Percentiles rank a stretch among this genome's conserved stretches.
Conservation (phyloP, 2,797 vertebrate species). For the Margarornis squamiger region DNA sequence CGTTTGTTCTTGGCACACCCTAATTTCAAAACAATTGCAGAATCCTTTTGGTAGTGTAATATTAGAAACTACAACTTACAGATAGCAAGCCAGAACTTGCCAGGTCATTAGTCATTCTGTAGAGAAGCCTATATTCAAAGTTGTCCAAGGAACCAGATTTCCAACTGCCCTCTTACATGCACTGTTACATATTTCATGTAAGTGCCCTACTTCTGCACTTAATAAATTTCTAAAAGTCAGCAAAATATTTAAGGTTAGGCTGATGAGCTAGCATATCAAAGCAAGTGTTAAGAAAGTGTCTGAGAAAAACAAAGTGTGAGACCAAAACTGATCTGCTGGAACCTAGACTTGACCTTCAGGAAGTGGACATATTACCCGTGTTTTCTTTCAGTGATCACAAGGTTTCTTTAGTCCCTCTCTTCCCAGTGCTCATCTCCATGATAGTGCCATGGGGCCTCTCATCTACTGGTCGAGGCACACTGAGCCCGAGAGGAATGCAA, state of each 20-base stretch:
- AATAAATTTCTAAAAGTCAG: not conserved
- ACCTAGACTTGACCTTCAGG: not conserved
- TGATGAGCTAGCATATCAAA: not conserved
- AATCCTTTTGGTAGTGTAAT: not conserved
- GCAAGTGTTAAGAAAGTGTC: not conserved
- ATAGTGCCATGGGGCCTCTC: not conserved
- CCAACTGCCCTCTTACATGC: not conserved
- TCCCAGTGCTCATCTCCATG: not conserved
- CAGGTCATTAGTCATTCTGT: not conserved
- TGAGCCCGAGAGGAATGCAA: not conserved
- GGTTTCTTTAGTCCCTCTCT: not conserved
- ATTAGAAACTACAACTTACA: not conserved
- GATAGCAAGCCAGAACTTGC: not conserved
- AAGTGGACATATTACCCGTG: fast-evolving
- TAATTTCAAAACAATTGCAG: conserved; percentile 6
- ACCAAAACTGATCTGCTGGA: not conserved
- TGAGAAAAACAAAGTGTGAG: not conserved
- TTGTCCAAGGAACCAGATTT: not conserved
- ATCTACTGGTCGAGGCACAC: not conserved
- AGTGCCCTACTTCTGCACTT: not conserved
- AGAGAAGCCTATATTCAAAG: not conserved
- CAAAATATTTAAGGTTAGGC: not conserved
- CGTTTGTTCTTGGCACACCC: not conserved
- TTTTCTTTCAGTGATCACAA: not conserved
- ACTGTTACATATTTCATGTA: not conserved